These are phyloP conservation scores for Ataeniobius toweri DNA, from an alignment of 2,797 vertebrate species.

Conservation along the genomic window DNA sequence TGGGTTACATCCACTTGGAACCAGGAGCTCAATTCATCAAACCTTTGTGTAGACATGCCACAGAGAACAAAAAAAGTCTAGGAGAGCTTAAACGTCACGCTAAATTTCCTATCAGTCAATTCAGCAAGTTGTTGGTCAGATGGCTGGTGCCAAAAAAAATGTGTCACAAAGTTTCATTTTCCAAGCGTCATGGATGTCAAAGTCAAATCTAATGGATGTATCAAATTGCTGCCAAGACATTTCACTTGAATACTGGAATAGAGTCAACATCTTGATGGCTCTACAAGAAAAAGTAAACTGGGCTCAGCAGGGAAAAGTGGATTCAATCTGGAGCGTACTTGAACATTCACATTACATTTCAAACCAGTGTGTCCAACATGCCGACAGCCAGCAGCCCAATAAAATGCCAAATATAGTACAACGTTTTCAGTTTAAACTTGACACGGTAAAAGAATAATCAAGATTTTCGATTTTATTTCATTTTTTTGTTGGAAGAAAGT, in stretches of 20 bases:
- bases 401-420: neutral
- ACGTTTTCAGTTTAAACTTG: neutral
- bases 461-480: neutral
- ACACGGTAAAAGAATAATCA: conserved; percentile 12
- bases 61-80: neutral
- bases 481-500: conserved; percentile 14
- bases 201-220: neutral
- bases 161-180: conserved; percentile 2
- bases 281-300: neutral
- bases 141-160: conserved; percentile 5
- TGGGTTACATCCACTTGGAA: neutral
- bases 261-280: neutral
- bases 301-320: neutral
- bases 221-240: neutral
- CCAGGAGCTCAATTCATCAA: conserved; percentile 10
- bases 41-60: neutral
- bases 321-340: neutral
- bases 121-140: neutral
- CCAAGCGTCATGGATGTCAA: neutral
- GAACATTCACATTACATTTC: conserved; percentile 3
- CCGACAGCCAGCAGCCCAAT: neutral
- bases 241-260: neutral
- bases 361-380: neutral
- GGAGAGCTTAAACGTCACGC: neutral
- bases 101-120: conserved; percentile 9